Evolutionary conservation across 2,113 vertebrate genomes (phyloP), one percentile per base, ranked within the genome.

Genomic region (Anser brachyrhynchus): DNA sequence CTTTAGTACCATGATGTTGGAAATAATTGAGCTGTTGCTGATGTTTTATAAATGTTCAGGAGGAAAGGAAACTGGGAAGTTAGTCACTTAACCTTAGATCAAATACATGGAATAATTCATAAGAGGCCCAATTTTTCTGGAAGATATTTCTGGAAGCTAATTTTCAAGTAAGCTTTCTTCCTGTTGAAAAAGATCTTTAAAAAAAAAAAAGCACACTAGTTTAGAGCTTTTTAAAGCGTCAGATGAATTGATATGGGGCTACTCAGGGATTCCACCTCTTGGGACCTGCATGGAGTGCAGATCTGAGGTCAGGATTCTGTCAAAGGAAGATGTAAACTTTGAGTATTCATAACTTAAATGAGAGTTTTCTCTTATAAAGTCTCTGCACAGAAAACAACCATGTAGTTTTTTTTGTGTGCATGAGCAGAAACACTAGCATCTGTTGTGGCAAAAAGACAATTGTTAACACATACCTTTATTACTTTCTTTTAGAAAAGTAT

Each of bases 401-500:
- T 58, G 69, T 54, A 20, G 54, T 35, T 67, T 81, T 86, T 31
- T 31, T 13, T 1, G 0, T 33, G 31, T 6, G 2, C 79, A 3
- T 37, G 10, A 90, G 28, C 4, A 18, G 57, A 67, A 49, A 33
- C 13, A 26, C 11, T 13, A 62, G 20, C 20, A 52, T 57, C 43
- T 52, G 0, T 37, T 57, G 11, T 66, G 23, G 66, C 13, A 39
- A 49, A 58, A 76, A 84, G 9, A 37, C 11, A 73, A 11, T 43
- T 64, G 17, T 77, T 90, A 62, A 95, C 58, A 4, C n/a, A 46
- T 8, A 72, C 55, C 8, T 72, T 57, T 84, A 29, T 74, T 93
- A 6, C 6, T 55, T 87, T 79, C 44, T 92, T 97, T 57, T 92
- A 99, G 99, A 99, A 96, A 99, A 99, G 96, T 99, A 99, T 1